A percentile compares a stretch with the other conserved stretches of the same genome.
Evolutionary conservation across 2,113 vertebrate species (phyloP).

Genomic region (Terrapene triunguis): DNA sequence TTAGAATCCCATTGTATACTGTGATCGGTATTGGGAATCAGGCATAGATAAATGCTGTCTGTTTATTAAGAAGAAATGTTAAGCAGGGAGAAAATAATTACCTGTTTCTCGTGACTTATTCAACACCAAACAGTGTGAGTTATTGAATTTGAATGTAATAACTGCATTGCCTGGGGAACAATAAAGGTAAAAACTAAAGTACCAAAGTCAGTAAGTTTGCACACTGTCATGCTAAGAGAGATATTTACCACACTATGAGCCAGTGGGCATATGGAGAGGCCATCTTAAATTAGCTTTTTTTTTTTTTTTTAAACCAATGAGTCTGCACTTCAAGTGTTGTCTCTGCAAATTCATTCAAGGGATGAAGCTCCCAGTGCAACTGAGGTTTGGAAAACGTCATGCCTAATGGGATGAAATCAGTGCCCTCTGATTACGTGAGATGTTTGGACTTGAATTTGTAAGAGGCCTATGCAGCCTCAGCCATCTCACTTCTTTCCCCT

Average conservation of each 20-base stretch:
- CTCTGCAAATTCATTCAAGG: background rate
- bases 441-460: too few relatives aligned
- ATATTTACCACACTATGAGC: background rate
- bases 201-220: background rate
- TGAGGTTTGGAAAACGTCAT: too few relatives aligned
- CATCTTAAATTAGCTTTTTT: too few relatives aligned
- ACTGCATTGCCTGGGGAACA: background rate
- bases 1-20: background rate
- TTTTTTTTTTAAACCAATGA: background rate
- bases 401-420: too few relatives aligned
- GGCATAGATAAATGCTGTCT: background rate
- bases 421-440: too few relatives aligned
- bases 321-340: too few relatives aligned
- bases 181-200: background rate
- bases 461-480: too few relatives aligned
- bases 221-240: too few relatives aligned
- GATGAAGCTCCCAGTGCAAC: too few relatives aligned
- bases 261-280: rapidly evolving
- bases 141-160: background rate
- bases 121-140: background rate
- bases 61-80: background rate
- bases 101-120: background rate
- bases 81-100: background rate
- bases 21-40: background rate
- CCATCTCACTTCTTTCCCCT: too few relatives aligned